These are phyloP conservation scores for Wasmannia auropunctata DNA, from an alignment of 1,140 invertebrate genomes.

Conservation along the genomic window DNA sequence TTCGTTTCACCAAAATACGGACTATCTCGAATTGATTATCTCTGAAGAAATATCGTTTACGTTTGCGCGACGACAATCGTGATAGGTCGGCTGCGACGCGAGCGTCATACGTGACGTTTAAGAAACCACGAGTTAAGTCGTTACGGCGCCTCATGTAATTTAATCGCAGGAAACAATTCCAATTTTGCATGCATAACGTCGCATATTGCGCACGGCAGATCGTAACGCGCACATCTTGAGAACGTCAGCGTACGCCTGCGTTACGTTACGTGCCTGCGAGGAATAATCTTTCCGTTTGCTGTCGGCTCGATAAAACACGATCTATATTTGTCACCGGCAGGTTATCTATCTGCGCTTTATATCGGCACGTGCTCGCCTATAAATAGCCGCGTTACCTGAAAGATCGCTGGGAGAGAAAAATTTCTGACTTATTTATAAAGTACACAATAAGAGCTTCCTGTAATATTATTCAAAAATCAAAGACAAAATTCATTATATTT, in stretches of 20 bases:
- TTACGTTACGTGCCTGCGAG: background rate
- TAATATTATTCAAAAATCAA: background rate
- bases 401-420: background rate
- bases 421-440: constrained; percentile 7
- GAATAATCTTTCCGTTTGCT: constrained; percentile 10
- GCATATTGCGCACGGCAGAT: constrained; percentile 34
- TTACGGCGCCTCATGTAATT: constrained; percentile 54
- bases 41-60: constrained; percentile 26
- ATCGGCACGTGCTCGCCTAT: background rate
- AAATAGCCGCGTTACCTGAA: background rate
- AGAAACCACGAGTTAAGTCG: constrained; percentile 45
- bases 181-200: constrained; percentile 52
- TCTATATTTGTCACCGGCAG: constrained; percentile 16
- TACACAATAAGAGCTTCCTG: background rate
- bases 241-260: background rate
- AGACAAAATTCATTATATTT: background rate
- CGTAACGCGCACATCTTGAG: constrained; percentile 18
- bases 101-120: constrained; percentile 37
- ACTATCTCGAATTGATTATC: background rate
- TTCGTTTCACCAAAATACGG: constrained; percentile 4
- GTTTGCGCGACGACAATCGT: background rate
- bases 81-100: background rate
- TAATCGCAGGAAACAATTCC: constrained; percentile 55
- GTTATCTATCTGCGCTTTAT: background rate
- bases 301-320: constrained; percentile 4